A percentile compares a stretch with the other conserved stretches of the same genome.
These are phyloP conservation scores for Sceloporus tristichus DNA, from an alignment of 2,113 vertebrate genomes.

Conservation along the genomic window DNA sequence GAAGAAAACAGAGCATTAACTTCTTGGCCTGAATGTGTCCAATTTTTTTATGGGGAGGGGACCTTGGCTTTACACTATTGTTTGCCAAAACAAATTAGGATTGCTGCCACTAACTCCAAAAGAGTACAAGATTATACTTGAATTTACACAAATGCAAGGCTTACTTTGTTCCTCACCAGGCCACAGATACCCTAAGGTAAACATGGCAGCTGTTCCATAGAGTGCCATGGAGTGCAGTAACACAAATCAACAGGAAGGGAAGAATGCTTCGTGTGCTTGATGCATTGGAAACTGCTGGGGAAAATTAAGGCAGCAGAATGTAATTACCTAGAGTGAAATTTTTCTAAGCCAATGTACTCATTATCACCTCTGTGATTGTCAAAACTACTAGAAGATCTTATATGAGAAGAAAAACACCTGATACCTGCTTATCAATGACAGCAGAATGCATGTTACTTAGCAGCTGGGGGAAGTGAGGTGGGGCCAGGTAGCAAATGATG, in stretches of 20 bases:
- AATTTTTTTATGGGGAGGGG: background rate
- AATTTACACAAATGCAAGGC: background rate
- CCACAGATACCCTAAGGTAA: background rate
- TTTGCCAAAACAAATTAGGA: background rate
- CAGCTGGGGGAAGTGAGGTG: no score
- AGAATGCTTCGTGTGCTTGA: background rate
- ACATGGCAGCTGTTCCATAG: slow-evolving; percentile 11
- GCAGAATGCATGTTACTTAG: background rate
- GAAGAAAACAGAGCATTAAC: background rate
- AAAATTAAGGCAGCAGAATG: slow-evolving; percentile 19
- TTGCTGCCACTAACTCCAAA: background rate
- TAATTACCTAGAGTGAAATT: slow-evolving; percentile 18
- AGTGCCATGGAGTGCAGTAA: background rate
- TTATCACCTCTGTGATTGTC: background rate
- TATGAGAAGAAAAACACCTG: background rate
- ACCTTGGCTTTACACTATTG: background rate
- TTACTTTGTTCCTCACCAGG: background rate
- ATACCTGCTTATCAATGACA: background rate
- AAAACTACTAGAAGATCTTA: background rate
- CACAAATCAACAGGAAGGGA: slow-evolving; percentile 18
- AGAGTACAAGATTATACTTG: background rate
- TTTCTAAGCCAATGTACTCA: background rate
- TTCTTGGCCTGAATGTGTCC: background rate
- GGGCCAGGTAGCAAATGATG: no score
- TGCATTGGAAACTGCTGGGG: slow-evolving; percentile 5